Conservation (phyloP, 1,140 invertebrate species). For the Drosophila orosa region DNA sequence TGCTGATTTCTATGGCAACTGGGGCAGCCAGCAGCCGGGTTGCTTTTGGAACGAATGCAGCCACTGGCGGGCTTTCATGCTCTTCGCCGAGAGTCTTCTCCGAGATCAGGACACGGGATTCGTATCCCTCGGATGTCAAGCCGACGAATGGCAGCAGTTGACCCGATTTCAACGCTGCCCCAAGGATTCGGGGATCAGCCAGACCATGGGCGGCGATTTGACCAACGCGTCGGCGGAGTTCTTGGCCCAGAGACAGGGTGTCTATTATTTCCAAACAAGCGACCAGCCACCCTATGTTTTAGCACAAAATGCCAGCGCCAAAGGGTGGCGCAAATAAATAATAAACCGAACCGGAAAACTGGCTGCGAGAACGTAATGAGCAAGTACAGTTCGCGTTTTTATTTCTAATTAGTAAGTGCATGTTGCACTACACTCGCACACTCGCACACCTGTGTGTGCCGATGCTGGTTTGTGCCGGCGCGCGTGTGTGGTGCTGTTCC, state of each 20-base stretch:
- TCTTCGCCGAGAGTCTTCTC: constrained; percentile 86
- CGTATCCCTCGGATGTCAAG: constrained; percentile 48
- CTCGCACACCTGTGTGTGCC: constrained; percentile 14
- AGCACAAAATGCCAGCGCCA: constrained; percentile 26
- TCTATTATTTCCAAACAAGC: constrained; percentile 84
- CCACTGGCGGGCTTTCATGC: constrained; percentile 86
- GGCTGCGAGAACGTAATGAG: constrained; percentile 62
- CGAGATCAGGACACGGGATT: constrained; percentile 21
- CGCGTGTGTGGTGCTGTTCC: constrained; percentile 28
- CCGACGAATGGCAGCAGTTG: constrained; percentile 65
- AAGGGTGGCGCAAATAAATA: constrained; percentile 46
- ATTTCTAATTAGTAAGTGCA: constrained; percentile 82
- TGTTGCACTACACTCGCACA: constrained; percentile 14
- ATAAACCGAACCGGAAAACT: constrained; percentile 29
- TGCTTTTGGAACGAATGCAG: constrained; percentile 85
- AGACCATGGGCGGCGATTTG: constrained; percentile 71
- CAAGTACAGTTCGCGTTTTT: constrained; percentile 73
- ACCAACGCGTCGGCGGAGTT: constrained; percentile 42
- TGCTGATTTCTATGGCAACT: constrained; percentile 90
- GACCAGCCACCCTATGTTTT: constrained; percentile 77
- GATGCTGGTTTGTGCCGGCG: constrained; percentile 28
- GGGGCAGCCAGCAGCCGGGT: constrained; percentile 88
- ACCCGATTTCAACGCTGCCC: constrained; percentile 57
- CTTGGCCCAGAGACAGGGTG: constrained; percentile 70
- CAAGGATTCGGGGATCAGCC: constrained; percentile 34